Evolutionary conservation across 2,113 vertebrate genomes (phyloP).

Genomic region (Apteryx mantelli): DNA sequence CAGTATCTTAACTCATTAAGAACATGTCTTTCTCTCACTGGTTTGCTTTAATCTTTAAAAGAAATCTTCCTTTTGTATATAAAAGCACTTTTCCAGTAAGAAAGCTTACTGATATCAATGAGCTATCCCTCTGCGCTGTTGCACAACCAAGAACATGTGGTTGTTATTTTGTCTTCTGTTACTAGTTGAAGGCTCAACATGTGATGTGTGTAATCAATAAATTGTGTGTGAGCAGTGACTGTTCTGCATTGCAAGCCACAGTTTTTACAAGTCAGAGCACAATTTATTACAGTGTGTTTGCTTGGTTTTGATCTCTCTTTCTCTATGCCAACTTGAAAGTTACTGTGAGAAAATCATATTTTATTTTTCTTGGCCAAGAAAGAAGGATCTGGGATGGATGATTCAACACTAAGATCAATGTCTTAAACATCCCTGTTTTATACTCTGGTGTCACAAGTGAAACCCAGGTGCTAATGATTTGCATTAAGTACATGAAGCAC

Average conservation of each 20-base stretch:
- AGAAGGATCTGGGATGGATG: background rate
- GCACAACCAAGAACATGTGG: background rate
- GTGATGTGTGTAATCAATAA: background rate
- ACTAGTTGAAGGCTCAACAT: background rate
- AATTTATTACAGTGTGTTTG: background rate
- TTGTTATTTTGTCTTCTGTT: background rate
- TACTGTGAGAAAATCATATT: background rate
- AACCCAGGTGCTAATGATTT: background rate
- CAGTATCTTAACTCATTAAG: background rate
- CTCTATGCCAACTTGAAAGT: background rate
- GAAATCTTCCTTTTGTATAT: background rate
- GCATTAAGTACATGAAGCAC: background rate
- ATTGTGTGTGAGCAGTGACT: background rate
- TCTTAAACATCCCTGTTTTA: background rate
- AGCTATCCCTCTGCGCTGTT: background rate
- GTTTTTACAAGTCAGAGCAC: background rate
- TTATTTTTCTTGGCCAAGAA: background rate
- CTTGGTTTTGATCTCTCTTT: background rate
- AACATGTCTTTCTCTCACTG: background rate
- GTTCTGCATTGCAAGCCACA: background rate
- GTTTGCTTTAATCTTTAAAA: background rate
- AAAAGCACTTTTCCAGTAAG: background rate
- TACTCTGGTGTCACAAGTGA: background rate
- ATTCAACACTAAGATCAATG: background rate
- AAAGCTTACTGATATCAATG: background rate